A percentile compares a stretch with the other conserved stretches of the same genome.
Conservation (phyloP, 2,888 invertebrate genomes). For the Chrysomela aeneicollis region DNA sequence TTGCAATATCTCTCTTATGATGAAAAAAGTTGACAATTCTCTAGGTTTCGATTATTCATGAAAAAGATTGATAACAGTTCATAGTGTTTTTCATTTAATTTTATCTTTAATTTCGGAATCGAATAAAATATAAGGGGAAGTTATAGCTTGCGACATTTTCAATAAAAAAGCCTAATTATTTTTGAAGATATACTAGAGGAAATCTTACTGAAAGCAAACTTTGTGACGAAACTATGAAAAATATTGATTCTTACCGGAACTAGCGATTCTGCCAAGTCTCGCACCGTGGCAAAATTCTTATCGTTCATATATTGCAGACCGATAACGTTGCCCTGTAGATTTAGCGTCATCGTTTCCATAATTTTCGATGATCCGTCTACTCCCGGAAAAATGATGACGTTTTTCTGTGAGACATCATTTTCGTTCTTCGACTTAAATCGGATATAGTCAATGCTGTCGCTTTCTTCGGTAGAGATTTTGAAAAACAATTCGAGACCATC, state of each 20-base stretch:
- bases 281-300: conserved; percentile 59
- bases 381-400: conserved; percentile 72
- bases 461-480: conserved; percentile 70
- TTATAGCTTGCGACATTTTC: too few relatives aligned
- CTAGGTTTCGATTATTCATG: too few relatives aligned
- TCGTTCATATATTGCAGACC: conserved; percentile 66
- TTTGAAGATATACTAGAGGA: too few relatives aligned
- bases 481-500: conserved; percentile 67
- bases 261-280: conserved; percentile 64
- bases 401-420: conserved; percentile 44
- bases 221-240: too few relatives aligned
- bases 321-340: conserved; percentile 64
- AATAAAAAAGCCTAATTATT: too few relatives aligned
- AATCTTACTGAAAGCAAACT: too few relatives aligned
- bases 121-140: too few relatives aligned
- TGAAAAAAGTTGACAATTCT: too few relatives aligned
- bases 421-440: conserved; percentile 14
- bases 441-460: conserved; percentile 6
- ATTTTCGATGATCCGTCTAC: conserved; percentile 70
- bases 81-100: too few relatives aligned
- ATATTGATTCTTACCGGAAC: conserved; percentile 68
- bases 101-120: too few relatives aligned
- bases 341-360: conserved; percentile 64
- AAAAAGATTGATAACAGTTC: too few relatives aligned
- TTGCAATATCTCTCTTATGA: too few relatives aligned